A percentile compares a stretch with the other conserved stretches of the same genome.
Conservation (phyloP, 2,888 invertebrate species). For the Ariolimax columbianus region DNA sequence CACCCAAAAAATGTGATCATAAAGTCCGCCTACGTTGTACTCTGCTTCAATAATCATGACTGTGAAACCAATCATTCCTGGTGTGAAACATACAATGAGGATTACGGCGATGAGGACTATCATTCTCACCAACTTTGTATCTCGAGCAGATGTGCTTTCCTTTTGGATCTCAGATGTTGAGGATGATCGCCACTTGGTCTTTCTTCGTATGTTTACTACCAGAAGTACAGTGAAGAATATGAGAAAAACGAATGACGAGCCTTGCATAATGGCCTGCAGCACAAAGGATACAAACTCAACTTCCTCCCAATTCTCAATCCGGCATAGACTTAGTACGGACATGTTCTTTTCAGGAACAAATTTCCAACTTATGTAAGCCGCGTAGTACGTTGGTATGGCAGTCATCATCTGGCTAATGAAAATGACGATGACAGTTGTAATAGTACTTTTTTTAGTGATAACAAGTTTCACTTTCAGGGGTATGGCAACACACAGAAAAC, state of each 20-base stretch:
- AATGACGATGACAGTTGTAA: not conserved
- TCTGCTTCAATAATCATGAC: not conserved
- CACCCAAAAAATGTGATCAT: slow-evolving; percentile 15
- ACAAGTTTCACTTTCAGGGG: slow-evolving; percentile 19
- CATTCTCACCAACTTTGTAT: not conserved
- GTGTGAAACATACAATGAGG: slow-evolving; percentile 33
- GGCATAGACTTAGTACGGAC: not conserved
- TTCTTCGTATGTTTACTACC: slow-evolving; percentile 2
- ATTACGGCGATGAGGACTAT: not conserved
- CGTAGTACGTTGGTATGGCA: not conserved
- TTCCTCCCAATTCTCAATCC: not conserved
- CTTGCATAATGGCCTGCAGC: slow-evolving; percentile 6
- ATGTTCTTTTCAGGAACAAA: slow-evolving; percentile 6
- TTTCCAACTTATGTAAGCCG: slow-evolving; percentile 15
- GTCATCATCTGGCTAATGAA: slow-evolving; percentile 16
- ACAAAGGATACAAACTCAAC: not conserved
- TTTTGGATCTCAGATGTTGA: not conserved
- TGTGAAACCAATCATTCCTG: not conserved
- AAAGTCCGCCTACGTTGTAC: slow-evolving; percentile 16
- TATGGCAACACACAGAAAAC: slow-evolving; percentile 28
- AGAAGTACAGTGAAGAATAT: slow-evolving; percentile 2
- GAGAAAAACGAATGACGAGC: slow-evolving; percentile 1
- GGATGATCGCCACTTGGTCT: slow-evolving; percentile 1
- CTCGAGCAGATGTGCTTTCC: not conserved
- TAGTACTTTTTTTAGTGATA: slow-evolving; percentile 18